phyloP scores from a whole-genome alignment of 2,113 vertebrate genomes.

The Tinamus guttatus region DNA sequence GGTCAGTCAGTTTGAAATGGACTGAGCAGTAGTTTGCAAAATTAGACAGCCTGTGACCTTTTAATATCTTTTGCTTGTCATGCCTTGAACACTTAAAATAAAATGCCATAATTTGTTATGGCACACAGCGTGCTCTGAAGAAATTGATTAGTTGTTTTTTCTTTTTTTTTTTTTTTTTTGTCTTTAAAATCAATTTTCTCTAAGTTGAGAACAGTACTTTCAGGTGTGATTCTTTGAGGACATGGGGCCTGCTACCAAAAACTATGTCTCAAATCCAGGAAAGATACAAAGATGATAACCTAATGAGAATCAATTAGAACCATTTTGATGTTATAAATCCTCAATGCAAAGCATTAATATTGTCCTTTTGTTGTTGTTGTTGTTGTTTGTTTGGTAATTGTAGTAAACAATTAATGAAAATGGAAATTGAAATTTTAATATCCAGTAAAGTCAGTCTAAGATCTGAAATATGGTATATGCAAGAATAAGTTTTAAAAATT shows the following conservation, averaged over 20 bases:
- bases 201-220: not conserved
- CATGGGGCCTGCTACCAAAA: not conserved
- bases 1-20: not conserved
- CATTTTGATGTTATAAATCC: not conserved
- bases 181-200: not conserved
- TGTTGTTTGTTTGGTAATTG: not conserved
- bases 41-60: constrained; percentile 30
- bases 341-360: not conserved
- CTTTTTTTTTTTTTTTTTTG: not conserved
- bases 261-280: not conserved
- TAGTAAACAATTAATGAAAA: not conserved
- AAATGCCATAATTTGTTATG: not conserved
- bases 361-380: not conserved
- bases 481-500: not conserved
- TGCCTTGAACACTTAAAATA: not conserved
- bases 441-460: not conserved
- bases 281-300: not conserved
- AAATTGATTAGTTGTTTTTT: not conserved
- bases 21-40: not conserved
- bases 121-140: not conserved
- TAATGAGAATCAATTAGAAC: not conserved
- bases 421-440: not conserved
- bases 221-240: not conserved
- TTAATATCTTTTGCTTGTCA: not conserved
- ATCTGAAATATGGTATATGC: not conserved